Evolutionary conservation across 2,888 invertebrate genomes (phyloP).

Genomic region (Eupithecia insigniata): DNA sequence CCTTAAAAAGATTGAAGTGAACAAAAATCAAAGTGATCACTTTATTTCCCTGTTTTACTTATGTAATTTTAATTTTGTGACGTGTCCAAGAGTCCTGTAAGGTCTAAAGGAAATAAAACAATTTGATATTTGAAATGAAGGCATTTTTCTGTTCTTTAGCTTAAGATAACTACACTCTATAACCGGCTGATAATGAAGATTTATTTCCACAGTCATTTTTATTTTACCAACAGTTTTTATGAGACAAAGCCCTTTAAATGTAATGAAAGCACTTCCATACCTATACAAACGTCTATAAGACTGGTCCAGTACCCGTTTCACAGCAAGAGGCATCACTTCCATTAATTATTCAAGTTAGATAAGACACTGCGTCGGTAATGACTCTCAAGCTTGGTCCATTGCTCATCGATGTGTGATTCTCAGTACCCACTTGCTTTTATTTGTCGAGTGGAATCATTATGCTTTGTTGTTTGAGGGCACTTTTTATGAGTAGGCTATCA

Average conservation of each 20-base stretch:
- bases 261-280: neutral
- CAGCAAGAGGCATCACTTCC: conserved; percentile 79
- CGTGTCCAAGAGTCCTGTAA: no score
- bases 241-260: neutral
- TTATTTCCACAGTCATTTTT: neutral
- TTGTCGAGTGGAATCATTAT: conserved; percentile 67
- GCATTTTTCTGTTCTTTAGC: neutral
- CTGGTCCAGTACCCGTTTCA: conserved; percentile 54
- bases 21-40: no score
- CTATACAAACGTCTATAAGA: conserved; percentile 6
- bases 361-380: conserved; percentile 82
- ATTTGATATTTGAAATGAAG: no score
- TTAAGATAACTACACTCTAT: neutral
- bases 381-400: conserved; percentile 70
- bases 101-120: no score
- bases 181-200: neutral
- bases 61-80: no score
- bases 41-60: no score
- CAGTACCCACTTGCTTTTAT: conserved; percentile 61
- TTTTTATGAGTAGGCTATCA: conserved; percentile 36
- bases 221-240: neutral
- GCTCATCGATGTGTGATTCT: conserved; percentile 73
- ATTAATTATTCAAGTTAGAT: conserved; percentile 83
- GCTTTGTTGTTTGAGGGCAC: conserved; percentile 52
- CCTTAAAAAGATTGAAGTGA: no score